Percentiles rank a stretch among this genome's conserved stretches.
phyloP scores from a whole-genome alignment of 2,113 vertebrate genomes.

The Morone saxatilis region DNA sequence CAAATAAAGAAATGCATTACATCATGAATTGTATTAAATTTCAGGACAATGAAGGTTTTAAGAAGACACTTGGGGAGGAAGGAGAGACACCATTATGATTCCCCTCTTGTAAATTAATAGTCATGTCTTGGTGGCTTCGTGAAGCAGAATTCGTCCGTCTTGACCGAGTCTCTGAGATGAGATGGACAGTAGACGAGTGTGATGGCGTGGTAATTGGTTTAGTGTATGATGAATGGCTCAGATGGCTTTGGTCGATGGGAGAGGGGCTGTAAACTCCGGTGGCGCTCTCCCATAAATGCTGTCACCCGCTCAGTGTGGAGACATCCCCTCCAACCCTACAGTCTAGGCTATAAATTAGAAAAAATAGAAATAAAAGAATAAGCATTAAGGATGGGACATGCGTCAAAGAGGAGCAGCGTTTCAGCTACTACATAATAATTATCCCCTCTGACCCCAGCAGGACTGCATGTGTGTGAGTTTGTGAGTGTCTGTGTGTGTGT shows the following conservation, averaged over 20 bases:
- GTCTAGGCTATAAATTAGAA: slow-evolving; percentile 30
- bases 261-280: slow-evolving; percentile 58
- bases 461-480: slow-evolving; percentile 14
- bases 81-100: slow-evolving; percentile 6
- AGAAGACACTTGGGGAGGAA: not conserved
- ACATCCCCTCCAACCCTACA: accelerated
- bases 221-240: slow-evolving; percentile 69
- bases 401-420: slow-evolving; percentile 25
- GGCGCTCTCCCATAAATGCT: slow-evolving; percentile 51
- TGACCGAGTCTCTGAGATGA: slow-evolving; percentile 32
- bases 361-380: slow-evolving; percentile 19
- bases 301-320: slow-evolving; percentile 26
- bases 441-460: slow-evolving; percentile 40
- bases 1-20: slow-evolving; percentile 11
- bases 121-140: slow-evolving; percentile 4
- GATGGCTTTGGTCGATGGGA: slow-evolving; percentile 58
- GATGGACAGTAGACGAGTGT: slow-evolving; percentile 53
- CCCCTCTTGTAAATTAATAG: slow-evolving; percentile 38
- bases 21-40: slow-evolving; percentile 9
- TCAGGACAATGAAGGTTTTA: slow-evolving; percentile 17
- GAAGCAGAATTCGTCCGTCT: slow-evolving; percentile 14
- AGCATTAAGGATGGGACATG: slow-evolving; percentile 17
- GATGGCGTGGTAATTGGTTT: slow-evolving; percentile 70
- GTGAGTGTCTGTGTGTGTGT: slow-evolving; percentile 27
- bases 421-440: slow-evolving; percentile 33